Conservation (phyloP, 2,888 invertebrate species). For the Pilophorus perplexus region DNA sequence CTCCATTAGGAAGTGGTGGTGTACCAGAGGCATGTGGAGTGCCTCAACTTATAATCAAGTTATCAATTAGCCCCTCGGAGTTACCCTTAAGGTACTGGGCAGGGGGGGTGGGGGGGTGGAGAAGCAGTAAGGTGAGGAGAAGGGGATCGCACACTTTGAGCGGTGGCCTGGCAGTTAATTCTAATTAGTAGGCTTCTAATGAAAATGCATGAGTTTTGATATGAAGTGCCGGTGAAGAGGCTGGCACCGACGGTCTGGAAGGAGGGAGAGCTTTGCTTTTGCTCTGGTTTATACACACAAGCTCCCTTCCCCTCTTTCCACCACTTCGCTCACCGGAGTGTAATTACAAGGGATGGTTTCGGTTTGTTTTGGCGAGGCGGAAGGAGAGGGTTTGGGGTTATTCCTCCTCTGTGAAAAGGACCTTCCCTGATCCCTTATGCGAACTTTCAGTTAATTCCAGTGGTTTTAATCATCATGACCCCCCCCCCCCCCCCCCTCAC, state of each 20-base stretch:
- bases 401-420: too few relatives aligned
- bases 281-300: constrained; percentile 32
- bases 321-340: background rate
- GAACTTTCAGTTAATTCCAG: too few relatives aligned
- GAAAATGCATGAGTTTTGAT: constrained; percentile 47
- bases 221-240: constrained; percentile 42
- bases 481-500: too few relatives aligned
- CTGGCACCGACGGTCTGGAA: background rate
- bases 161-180: constrained; percentile 40
- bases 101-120: background rate
- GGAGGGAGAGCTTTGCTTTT: constrained; percentile 33
- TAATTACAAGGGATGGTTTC: background rate
- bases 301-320: background rate
- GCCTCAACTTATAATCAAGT: constrained; percentile 44
- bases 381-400: too few relatives aligned
- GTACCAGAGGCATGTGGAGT: constrained; percentile 8
- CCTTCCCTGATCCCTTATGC: too few relatives aligned
- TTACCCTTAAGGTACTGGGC: background rate
- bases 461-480: too few relatives aligned
- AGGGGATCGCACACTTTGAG: constrained; percentile 19
- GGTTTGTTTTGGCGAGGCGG: too few relatives aligned
- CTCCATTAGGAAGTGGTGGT: background rate
- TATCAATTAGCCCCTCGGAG: constrained; percentile 35
- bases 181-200: constrained; percentile 41
- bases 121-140: background rate